Base-by-base conservation (phyloP, 35 echinoderm and acorn worm species). In the Ophioderma brevispina region DNA sequence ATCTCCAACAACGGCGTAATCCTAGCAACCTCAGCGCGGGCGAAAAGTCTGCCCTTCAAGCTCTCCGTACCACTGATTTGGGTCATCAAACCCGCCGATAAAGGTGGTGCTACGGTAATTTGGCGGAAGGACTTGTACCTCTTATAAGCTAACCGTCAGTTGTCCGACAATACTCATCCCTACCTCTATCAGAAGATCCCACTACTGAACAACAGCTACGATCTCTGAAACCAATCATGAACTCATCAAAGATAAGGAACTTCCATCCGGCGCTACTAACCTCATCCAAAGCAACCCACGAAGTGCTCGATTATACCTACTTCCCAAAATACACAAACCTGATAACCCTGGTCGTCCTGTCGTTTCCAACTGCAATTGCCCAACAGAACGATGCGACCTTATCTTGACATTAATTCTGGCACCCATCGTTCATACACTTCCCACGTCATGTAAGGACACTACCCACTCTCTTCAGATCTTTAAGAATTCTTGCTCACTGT, bases 281-380 rank as follows among this genome's bases (percentile, higher is more conserved):
- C 89, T 91, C 23, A 75, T 75, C 19, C 64, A 43, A 43, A 30
- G 35, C 35, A 43, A 40, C 30, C 80, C 82, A 0, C 50, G 33
- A 34, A 63, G 35, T 13, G 10, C 80, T 21, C 39, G 37, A 23
- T 92, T 92, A 76, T 92, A 92, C 75, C 70, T 92, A 0, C 90
- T 92, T 10, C 90, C 90, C 0, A 92, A 92, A 76, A 92, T 80
- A 17, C 90, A 92, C 49, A 92, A 92, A 80, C 55, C 76, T 80
- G 31, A 86, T 32, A 85, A 11, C 14, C 84, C 90, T 23, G 90
- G 90, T 3, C 70, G 84, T 50, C 90, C 90, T 13, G 87, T 92
- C 19, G 41, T 92, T 37, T 92, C 90, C 0, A 39, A 82, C 13
- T 50, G 18, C 33, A 86, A 64, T 30, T 92, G 90, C 52, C 90